phyloP scores from a whole-genome alignment of 92 coral and sea anemone genomes.

The Phenganax stokvisi region DNA sequence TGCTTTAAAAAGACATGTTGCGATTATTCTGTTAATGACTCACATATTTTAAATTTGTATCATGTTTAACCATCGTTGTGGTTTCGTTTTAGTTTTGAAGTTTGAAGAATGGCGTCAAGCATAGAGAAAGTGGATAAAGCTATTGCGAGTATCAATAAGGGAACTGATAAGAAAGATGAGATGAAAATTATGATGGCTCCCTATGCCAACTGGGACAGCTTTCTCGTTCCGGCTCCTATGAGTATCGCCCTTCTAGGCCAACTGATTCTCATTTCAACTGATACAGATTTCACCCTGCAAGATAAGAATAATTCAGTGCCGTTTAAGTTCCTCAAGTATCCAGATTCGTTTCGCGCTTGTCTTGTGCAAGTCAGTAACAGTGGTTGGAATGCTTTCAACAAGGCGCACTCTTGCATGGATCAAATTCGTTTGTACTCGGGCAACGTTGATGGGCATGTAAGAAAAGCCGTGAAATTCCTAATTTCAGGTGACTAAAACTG shows the following conservation, averaged over 20 bases:
- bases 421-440: constrained; percentile 46
- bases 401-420: constrained; percentile 63
- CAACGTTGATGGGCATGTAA: constrained; percentile 53
- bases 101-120: neutral
- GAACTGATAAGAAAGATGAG: constrained; percentile 51
- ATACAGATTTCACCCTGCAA: constrained; percentile 51
- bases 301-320: constrained; percentile 37
- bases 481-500: neutral
- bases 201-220: constrained; percentile 55
- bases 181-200: constrained; percentile 48
- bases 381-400: constrained; percentile 60
- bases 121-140: constrained; percentile 41
- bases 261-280: constrained; percentile 50
- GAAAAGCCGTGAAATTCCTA: constrained; percentile 51
- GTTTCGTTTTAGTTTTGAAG: constrained; percentile 1
- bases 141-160: constrained; percentile 44
- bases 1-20: no score
- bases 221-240: constrained; percentile 59
- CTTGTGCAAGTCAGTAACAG: constrained; percentile 57
- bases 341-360: constrained; percentile 59
- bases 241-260: constrained; percentile 59
- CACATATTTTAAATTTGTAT: neutral
- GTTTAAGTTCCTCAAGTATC: constrained; percentile 44
- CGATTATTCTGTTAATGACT: neutral
- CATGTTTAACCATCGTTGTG: neutral